These are phyloP conservation scores for Agrilus planipennis DNA, from an alignment of 1,140 invertebrate genomes.

Conservation along the genomic window DNA sequence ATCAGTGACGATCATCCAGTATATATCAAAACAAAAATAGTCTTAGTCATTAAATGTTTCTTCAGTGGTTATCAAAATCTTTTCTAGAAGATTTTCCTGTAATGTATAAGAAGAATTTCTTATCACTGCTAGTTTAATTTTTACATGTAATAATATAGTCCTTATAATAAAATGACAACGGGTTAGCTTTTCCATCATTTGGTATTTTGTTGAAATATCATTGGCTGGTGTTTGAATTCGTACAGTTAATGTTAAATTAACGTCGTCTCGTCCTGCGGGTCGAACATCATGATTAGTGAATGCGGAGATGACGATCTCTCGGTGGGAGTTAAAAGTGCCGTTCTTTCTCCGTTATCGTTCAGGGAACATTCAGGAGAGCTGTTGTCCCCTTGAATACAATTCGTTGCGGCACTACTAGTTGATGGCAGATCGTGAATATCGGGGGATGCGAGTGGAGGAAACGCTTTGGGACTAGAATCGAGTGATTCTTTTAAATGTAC, in stretches of 20 bases:
- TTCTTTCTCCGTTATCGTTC: slow-evolving; percentile 48
- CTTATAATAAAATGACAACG: too few species aligned
- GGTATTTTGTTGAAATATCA: not conserved
- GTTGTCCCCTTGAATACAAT: slow-evolving; percentile 44
- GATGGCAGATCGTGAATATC: slow-evolving; percentile 45
- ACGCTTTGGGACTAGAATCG: slow-evolving; percentile 27
- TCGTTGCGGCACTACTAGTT: slow-evolving; percentile 44
- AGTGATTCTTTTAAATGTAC: slow-evolving; percentile 36
- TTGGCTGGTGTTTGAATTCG: too few species aligned
- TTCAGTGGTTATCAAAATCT: too few species aligned
- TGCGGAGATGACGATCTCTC: slow-evolving; percentile 46
- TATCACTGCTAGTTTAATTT: too few species aligned
- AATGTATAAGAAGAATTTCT: too few species aligned
- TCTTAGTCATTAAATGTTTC: too few species aligned
- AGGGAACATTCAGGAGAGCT: slow-evolving; percentile 50
- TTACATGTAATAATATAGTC: too few species aligned
- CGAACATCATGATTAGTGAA: slow-evolving; percentile 55
- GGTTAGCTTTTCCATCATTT: too few species aligned
- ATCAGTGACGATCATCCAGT: too few species aligned
- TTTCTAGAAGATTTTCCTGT: too few species aligned
- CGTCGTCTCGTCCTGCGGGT: slow-evolving; percentile 60
- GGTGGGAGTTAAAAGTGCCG: slow-evolving; percentile 33
- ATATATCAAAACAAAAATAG: too few species aligned
- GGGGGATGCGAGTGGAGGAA: slow-evolving; percentile 48
- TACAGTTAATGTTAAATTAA: slow-evolving; percentile 59